Evolutionary conservation across 2,888 invertebrate genomes (phyloP).

Genomic region (Tetranychus truncatus): DNA sequence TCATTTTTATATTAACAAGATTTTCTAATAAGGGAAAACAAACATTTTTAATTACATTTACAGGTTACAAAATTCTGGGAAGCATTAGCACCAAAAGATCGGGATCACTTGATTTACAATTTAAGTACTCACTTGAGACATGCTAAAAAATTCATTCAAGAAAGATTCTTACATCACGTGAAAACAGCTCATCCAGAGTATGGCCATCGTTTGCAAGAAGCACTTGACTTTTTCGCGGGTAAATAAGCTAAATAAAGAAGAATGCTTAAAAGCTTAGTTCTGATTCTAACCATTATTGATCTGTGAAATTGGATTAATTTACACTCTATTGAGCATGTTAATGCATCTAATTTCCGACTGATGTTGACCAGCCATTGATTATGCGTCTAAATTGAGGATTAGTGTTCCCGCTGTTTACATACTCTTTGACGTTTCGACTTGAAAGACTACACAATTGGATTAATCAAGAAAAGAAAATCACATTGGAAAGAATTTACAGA

Average conservation of each 20-base stretch:
- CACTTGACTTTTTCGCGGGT: neutral
- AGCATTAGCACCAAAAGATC: conserved; percentile 48
- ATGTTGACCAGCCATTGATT: too few relatives aligned
- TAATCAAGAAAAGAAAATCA: too few relatives aligned
- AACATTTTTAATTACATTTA: neutral
- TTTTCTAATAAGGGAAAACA: neutral
- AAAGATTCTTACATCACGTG: conserved; percentile 48
- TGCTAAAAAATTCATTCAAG: conserved; percentile 68
- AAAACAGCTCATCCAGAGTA: neutral
- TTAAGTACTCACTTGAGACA: conserved; percentile 55
- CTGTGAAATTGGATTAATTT: too few relatives aligned
- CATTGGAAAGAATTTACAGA: too few relatives aligned
- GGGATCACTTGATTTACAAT: conserved; percentile 54
- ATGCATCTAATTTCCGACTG: too few relatives aligned
- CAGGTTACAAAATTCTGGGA: conserved; percentile 46
- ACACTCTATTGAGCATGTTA: too few relatives aligned
- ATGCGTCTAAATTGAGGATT: too few relatives aligned
- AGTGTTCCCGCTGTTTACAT: too few relatives aligned
- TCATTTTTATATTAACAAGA: conserved; percentile 33
- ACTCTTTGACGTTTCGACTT: too few relatives aligned
- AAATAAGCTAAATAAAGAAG: neutral
- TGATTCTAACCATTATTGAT: too few relatives aligned
- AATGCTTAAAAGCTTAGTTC: too few relatives aligned
- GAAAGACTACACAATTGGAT: too few relatives aligned
- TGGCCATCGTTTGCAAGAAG: neutral